Base-by-base conservation (phyloP, 2,888 invertebrate genomes). In the Sinodicranocentrus sp. region DNA sequence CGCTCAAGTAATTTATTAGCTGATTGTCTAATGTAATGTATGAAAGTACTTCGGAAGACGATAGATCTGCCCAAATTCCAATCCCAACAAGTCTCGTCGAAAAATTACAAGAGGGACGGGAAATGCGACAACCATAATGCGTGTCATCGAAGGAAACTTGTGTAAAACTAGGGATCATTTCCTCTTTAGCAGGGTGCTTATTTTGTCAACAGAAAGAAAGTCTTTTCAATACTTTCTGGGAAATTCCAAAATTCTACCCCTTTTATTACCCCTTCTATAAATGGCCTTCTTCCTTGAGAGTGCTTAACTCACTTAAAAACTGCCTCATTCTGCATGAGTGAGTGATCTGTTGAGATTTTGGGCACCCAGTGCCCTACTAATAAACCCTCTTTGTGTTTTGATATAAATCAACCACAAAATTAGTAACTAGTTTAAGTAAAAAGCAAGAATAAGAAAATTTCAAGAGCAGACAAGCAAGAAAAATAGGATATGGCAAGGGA, bases 1-100 rank as follows among this genome's bases (percentile, higher is more conserved):
- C 54, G 33, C 73, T 67, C 48, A 5, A n/a, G 73, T 82, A 82
- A 82, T 82, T 82, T 80, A 80, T 80, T 72, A 65, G 67, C 73
- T 73, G 73, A 73, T 82, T 82, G 67, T 73, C 73, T 73, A 73
- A 82, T 52, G 59, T 57, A 73, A 80, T 68, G 68, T 68, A 68
- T 68, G 52, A 68, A 68, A 68, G 68, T 68, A 68, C 68, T 68
- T 68, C 26, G 68, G 71, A 79, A 71, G 70, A 79, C 70, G 71
- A 79, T 79, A 71, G 78, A 79, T 79, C 70, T 80, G 43, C 73
- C 57, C 21, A 73, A 54, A 82, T 82, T 73, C 73, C 82, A 68
- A 73, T 67, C 63, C 68, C 44, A 67, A 43, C 23, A 68, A 23
- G 48, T 48, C 48, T 26, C 26, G 68, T 68, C 68, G 68, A 68